phyloP scores from a whole-genome alignment of 2,113 vertebrate species.

The Micronycteris hirsuta region DNA sequence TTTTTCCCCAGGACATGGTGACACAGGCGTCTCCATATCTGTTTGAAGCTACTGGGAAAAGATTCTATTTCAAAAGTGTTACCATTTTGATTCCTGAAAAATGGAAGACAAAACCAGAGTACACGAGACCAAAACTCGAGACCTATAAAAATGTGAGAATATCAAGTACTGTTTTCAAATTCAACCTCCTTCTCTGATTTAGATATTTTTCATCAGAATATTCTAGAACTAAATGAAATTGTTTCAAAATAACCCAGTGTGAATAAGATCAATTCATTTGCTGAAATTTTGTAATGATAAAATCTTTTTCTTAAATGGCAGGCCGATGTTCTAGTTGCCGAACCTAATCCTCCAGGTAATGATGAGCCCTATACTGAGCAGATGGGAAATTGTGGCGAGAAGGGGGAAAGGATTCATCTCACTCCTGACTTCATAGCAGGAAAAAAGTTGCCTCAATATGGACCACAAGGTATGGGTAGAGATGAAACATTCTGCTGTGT shows the following conservation, averaged over 20 bases:
- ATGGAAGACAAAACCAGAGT: slow-evolving; percentile 67
- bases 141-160: slow-evolving; percentile 73
- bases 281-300: not conserved
- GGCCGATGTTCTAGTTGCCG: slow-evolving; percentile 80
- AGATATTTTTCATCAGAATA: not conserved
- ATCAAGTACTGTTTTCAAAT: not conserved
- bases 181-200: not conserved
- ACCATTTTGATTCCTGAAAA: slow-evolving; percentile 76
- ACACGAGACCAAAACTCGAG: slow-evolving; percentile 70
- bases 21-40: slow-evolving; percentile 70
- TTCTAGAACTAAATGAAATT: not conserved
- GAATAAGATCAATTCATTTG: not conserved
- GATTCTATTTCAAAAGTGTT: slow-evolving; percentile 75
- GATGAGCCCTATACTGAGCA: slow-evolving; percentile 80
- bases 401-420: slow-evolving; percentile 77
- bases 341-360: not conserved
- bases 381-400: slow-evolving; percentile 73
- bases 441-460: slow-evolving; percentile 67
- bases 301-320: slow-evolving; percentile 44
- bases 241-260: not conserved
- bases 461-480: slow-evolving; percentile 76
- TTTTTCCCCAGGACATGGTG: slow-evolving; percentile 70
- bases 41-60: slow-evolving; percentile 71
- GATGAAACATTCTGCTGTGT: not conserved
- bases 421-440: slow-evolving; percentile 77